Base-by-base conservation (phyloP, 2,888 invertebrate species). In the Rotaria socialis region DNA sequence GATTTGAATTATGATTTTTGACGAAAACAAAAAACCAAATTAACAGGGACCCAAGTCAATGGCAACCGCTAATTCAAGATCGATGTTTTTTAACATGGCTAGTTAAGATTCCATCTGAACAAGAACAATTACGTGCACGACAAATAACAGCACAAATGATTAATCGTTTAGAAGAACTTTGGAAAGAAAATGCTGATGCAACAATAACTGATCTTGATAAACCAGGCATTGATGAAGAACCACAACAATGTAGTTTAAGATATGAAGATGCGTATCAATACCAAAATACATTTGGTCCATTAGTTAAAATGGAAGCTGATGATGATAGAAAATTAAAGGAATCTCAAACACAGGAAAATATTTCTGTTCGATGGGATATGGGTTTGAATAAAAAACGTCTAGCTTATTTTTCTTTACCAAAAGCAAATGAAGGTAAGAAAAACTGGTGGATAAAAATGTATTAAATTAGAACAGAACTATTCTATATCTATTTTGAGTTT, bases 231-330 rank as follows among this genome's bases (percentile, higher is more conserved):
- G 98, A 98, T 90, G 96, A 97, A 89, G 98, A 99, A 90, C 97
- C 98, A 0, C 96, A 97, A 90, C 97, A 96, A 91, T 75, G 43
- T 43, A 88, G 90, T 86, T 89, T 93, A 86, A 93, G 97, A 88
- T 99, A 99, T 90, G 97, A 98, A 91, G 98, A 99, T 92, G 99
- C 98, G 19, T 98, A 97, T 91, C 98, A 99, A 91, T 99, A 99
- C 90, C 96, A 97, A 91, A 96, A 97, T 91, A 96, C 98, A 87
- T 98, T 99, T 92, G 96, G 96, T 0, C 98, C 99, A 0, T 92
- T 99, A 56, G 96, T 99, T 0, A 96, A 96, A 90, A 92, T 98
- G 67, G 99, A 99, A 92, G 98, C 99, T 0, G 98, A 99, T 89
- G 99, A 99, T 90, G 99, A 99, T 91, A 96, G 96, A 90, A 94